These are phyloP conservation scores for Cebuella pygmaea DNA, from an alignment of 2,797 vertebrate species.

Conservation along the genomic window DNA sequence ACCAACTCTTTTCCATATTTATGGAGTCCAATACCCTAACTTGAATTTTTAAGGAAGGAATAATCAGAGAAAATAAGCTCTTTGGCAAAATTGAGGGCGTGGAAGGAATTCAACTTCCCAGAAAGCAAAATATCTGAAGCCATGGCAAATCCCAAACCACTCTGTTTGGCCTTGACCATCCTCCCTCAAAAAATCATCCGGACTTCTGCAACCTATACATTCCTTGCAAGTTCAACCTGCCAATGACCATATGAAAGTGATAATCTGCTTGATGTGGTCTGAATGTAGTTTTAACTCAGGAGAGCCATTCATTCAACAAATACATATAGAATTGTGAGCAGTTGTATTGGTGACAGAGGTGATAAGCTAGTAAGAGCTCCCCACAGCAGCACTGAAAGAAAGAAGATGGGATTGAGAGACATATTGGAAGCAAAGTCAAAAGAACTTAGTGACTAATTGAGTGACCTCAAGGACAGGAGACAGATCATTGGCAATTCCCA, in stretches of 20 bases:
- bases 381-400: neutral
- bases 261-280: neutral
- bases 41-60: constrained; percentile 35
- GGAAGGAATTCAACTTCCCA: neutral
- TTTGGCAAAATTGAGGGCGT: neutral
- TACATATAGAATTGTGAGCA: neutral
- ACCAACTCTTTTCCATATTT: constrained; percentile 4
- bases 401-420: neutral
- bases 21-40: neutral
- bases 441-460: neutral
- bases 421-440: neutral
- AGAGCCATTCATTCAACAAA: neutral
- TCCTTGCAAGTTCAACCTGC: neutral
- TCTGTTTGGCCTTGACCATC: neutral
- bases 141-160: neutral
- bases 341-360: neutral
- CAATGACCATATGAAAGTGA: neutral
- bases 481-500: neutral
- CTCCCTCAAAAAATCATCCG: neutral
- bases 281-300: neutral
- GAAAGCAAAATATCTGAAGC: neutral
- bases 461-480: neutral
- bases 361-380: neutral
- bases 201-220: neutral
- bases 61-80: constrained; percentile 20